Evolutionary conservation across 2,113 vertebrate genomes (phyloP).

Genomic region (Sceloporus undulatus): DNA sequence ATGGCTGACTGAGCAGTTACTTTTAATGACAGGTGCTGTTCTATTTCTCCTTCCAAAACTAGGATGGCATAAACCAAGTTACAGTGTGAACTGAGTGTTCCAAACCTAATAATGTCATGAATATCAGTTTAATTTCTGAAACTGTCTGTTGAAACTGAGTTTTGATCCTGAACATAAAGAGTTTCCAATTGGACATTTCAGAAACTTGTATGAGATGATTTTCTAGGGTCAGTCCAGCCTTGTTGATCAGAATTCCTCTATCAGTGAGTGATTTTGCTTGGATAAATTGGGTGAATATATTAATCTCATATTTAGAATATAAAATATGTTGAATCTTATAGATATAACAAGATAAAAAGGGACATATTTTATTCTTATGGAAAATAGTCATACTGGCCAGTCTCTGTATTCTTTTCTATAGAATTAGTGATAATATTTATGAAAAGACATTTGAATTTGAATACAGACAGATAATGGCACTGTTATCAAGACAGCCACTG

Average conservation of each 20-base stretch:
- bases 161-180: not conserved
- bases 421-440: not conserved
- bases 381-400: not conserved
- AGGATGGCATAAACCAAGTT: not conserved
- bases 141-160: not conserved
- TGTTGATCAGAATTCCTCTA: not conserved
- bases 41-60: slow-evolving; percentile 8
- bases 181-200: not conserved
- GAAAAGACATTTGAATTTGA: not conserved
- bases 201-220: not conserved
- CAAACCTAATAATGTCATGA: not conserved
- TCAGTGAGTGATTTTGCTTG: no score
- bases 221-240: not conserved
- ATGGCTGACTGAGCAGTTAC: not conserved
- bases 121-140: not conserved
- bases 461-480: not conserved
- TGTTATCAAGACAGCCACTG: not conserved
- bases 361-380: not conserved
- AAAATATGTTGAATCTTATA: not conserved
- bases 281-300: not conserved
- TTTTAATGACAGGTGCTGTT: not conserved
- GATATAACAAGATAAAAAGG: not conserved
- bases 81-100: not conserved
- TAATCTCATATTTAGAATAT: not conserved
- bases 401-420: not conserved